phyloP scores from a whole-genome alignment of 2,797 vertebrate genomes.

The Pogonophryne albipinna region DNA sequence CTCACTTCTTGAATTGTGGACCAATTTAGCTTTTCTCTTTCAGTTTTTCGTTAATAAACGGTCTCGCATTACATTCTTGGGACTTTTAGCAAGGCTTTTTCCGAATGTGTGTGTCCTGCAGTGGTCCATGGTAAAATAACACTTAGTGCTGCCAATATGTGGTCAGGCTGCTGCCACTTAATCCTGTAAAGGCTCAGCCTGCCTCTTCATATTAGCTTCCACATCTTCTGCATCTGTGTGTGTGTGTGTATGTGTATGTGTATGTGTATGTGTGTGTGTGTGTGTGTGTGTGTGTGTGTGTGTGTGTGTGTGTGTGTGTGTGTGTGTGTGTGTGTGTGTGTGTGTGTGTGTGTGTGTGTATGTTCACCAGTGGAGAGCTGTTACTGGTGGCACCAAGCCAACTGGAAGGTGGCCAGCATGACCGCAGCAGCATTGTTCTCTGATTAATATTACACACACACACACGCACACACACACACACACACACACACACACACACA shows the following conservation, averaged over 20 bases:
- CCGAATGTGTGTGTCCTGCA: background rate
- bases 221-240: slow-evolving; percentile 65
- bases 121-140: slow-evolving; percentile 61
- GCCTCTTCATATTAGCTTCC: slow-evolving; percentile 72
- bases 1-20: background rate
- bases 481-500: background rate
- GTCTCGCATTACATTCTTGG: background rate
- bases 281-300: slow-evolving; percentile 43
- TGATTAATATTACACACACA: slow-evolving; percentile 54
- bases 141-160: slow-evolving; percentile 71
- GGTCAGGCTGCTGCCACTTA: slow-evolving; percentile 72
- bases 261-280: too few species aligned
- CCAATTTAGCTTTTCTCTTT: background rate
- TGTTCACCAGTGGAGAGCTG: slow-evolving; percentile 18
- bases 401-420: slow-evolving; percentile 66
- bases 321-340: slow-evolving; percentile 19
- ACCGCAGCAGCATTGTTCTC: slow-evolving; percentile 54
- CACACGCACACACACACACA: background rate
- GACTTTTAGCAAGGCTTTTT: too few species aligned
- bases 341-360: slow-evolving; percentile 38
- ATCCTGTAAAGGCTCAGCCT: slow-evolving; percentile 69
- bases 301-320: slow-evolving; percentile 29
- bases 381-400: slow-evolving; percentile 63
- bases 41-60: background rate
- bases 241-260: too few species aligned